phyloP scores from a whole-genome alignment of 1,140 invertebrate species.

The Bombus sylvicola region DNA sequence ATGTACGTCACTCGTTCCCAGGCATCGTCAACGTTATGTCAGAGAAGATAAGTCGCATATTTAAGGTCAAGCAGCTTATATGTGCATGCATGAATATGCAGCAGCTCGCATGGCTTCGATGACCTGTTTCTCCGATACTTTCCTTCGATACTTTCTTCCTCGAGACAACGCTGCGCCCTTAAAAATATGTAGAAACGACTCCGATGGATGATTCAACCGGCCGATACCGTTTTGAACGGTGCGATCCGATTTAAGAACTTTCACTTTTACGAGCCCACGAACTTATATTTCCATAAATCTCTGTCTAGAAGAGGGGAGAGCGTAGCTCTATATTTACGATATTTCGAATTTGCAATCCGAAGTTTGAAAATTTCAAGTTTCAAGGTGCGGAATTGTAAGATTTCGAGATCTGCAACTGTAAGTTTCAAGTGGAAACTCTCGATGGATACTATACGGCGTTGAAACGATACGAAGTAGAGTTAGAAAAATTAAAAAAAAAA shows the following conservation, averaged over 20 bases:
- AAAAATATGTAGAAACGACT: background rate
- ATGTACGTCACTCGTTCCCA: conserved; percentile 4
- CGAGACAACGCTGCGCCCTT: conserved; percentile 7
- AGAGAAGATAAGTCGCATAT: conserved; percentile 19
- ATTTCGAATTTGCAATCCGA: background rate
- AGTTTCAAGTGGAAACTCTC: too few relatives aligned
- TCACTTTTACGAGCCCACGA: background rate
- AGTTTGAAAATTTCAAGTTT: background rate
- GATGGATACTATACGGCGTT: too few relatives aligned
- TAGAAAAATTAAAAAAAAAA: background rate
- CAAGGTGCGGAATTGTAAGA: too few relatives aligned
- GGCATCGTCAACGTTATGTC: conserved; percentile 17
- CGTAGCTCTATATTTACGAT: too few relatives aligned
- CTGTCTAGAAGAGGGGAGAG: too few relatives aligned
- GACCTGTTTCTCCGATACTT: conserved; percentile 60
- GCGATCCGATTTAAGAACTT: background rate
- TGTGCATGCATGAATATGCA: conserved; percentile 13
- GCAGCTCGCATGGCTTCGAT: conserved; percentile 46
- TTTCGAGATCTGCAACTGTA: too few relatives aligned
- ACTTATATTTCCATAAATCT: background rate
- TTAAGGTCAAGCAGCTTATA: conserved; percentile 61
- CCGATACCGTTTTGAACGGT: background rate
- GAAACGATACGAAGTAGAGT: too few relatives aligned
- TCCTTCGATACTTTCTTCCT: conserved; percentile 45
- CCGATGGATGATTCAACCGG: background rate